Base-by-base conservation (phyloP, 2,113 vertebrate species). In the Otis tarda region DNA sequence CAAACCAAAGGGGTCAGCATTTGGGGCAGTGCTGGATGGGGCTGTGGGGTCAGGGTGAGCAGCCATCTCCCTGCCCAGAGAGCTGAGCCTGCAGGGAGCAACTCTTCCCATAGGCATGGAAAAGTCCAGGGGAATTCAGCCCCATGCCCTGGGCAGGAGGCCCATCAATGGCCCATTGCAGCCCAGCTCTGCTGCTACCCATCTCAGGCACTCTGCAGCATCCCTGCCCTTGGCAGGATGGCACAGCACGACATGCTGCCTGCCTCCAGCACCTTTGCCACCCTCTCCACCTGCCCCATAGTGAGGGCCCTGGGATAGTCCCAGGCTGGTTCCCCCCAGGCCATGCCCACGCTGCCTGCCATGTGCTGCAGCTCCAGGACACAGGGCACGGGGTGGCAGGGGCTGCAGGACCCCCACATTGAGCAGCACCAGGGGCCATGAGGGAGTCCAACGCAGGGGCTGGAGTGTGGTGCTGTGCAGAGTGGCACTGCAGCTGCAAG, bases 141-240 rank as follows among this genome's bases (percentile, higher is more conserved):
- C 47, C 75, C 0, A 1, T 56, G 33, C 30, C 16, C 55, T 35
- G 55, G 21, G 28, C 0, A 1, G 28, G 39, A 55, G 9, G 53
- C 25, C 39, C 50, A 27, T 33, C 2, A 2, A 31, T 45, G 37
- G 39, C 45, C 50, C 27, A 17, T 8, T 0, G 0, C 1, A 1
- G 35, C 17, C 47, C 1, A 7, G 35, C 21, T 91, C 27, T 77
- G 55, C 49, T 67, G 47, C 47, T 55, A 4, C 59, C 27, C 3
- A 0, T 76, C 33, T 45, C 63, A 47, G 41, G 50, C 1, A 7
- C 18, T 27, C 22, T 1, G 2, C 30, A 50, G 49, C 43, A 69
- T 39, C 56, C 57, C 52, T 47, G 28, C n/a, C 47, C 45, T 45
- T 35, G 35, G 28, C 1, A 1, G 50, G 24, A 31, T 2, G 6